These are phyloP conservation scores for Hippocampus comes DNA, from an alignment of 2,113 vertebrate genomes.

Conservation along the genomic window DNA sequence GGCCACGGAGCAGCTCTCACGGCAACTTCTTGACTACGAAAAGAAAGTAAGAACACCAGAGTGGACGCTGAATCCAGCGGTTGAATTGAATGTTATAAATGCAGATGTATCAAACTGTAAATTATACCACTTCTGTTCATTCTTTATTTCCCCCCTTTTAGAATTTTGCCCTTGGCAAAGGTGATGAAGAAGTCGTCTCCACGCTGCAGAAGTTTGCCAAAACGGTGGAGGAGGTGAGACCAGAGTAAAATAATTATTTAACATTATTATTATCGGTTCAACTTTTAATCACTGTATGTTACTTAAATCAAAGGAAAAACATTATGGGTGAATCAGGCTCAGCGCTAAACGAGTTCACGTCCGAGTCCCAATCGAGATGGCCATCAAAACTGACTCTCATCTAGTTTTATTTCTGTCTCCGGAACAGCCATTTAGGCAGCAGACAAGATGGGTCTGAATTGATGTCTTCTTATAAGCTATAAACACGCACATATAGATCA, in stretches of 20 bases:
- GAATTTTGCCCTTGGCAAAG: slow-evolving; percentile 97
- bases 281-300: no score
- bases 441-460: no score
- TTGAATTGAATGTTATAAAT: background rate
- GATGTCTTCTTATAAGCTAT: background rate
- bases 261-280: no score
- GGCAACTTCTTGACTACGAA: slow-evolving; percentile 90
- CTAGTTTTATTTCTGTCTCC: no score
- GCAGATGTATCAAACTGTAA: slow-evolving; percentile 2
- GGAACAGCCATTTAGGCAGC: background rate
- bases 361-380: background rate
- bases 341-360: no score
- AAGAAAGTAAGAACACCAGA: slow-evolving; percentile 81
- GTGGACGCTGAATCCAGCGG: background rate
- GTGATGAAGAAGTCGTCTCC: slow-evolving; percentile 93
- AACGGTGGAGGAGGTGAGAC: slow-evolving; percentile 90
- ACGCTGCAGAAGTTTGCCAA: slow-evolving; percentile 90
- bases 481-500: background rate
- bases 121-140: background rate
- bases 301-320: no score
- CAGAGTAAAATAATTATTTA: no score
- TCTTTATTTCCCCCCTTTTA: slow-evolving; percentile 56
- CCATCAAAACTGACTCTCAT: background rate
- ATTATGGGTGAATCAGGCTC: no score
- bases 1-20: slow-evolving; percentile 93